phyloP scores from a whole-genome alignment of 2,113 vertebrate species.

The Pollimyrus isidori region DNA sequence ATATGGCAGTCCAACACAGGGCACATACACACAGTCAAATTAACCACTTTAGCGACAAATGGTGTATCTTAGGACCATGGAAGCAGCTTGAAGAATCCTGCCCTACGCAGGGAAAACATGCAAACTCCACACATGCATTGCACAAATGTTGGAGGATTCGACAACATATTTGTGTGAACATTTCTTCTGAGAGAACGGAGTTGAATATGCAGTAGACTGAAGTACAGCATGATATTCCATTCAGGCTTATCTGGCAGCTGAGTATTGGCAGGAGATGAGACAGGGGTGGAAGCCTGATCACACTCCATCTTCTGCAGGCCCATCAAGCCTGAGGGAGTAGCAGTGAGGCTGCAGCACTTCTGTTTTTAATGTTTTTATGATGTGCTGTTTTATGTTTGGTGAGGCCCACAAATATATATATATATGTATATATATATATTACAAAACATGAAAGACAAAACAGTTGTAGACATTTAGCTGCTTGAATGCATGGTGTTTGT shows the following conservation, averaged over 20 bases:
- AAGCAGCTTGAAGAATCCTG: neutral
- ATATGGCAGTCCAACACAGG: neutral
- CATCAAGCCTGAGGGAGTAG: neutral
- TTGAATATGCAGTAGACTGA: neutral
- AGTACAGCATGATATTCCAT: neutral
- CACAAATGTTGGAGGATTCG: neutral
- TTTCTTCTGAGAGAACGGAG: neutral
- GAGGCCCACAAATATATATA: neutral
- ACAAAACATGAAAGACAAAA: neutral
- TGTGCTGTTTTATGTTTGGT: neutral
- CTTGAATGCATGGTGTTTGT: neutral
- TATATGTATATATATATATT: neutral
- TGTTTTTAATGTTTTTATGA: neutral
- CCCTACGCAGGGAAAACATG: neutral
- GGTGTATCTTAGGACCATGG: neutral
- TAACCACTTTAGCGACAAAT: neutral
- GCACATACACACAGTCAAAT: neutral
- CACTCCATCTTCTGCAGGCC: neutral
- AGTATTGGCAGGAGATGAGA: constrained; percentile 10
- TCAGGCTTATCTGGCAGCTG: constrained; percentile 5
- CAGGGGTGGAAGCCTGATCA: neutral
- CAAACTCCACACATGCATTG: neutral
- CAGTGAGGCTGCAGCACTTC: neutral
- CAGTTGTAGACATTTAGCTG: neutral
- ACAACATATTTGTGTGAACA: neutral